phyloP scores from a whole-genome alignment of 2,113 vertebrate species.

The Gallinago paraguaiae region DNA sequence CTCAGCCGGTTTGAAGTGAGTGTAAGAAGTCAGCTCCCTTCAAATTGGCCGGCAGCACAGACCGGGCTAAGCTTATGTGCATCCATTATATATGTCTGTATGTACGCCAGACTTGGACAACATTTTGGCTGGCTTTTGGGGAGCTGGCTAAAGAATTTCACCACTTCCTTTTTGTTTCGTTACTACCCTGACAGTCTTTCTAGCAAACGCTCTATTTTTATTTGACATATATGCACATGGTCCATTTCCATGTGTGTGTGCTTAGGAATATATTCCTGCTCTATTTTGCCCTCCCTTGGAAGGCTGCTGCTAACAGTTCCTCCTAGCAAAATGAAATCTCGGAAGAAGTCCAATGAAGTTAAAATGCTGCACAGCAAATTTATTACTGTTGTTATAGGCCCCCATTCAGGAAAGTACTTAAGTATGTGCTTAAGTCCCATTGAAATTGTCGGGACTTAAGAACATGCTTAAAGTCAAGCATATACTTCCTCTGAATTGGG shows the following conservation, averaged over 20 bases:
- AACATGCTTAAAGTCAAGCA: slow-evolving; percentile 37
- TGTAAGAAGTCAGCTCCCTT: not conserved
- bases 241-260: not conserved
- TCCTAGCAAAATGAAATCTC: not conserved
- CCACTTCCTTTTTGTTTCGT: slow-evolving; percentile 37
- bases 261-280: not conserved
- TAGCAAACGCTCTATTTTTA: slow-evolving; percentile 22
- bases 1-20: not conserved
- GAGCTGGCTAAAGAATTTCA: slow-evolving; percentile 21
- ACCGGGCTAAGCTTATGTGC: not conserved
- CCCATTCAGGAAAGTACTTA: slow-evolving; percentile 41
- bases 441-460: slow-evolving; percentile 39
- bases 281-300: not conserved
- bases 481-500: slow-evolving; percentile 30
- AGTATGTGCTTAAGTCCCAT: slow-evolving; percentile 47
- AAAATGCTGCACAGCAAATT: not conserved
- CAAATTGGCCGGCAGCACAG: not conserved
- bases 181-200: not conserved
- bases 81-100: not conserved
- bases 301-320: not conserved
- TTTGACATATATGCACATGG: not conserved
- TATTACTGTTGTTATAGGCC: slow-evolving; percentile 29
- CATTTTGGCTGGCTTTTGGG: slow-evolving; percentile 44
- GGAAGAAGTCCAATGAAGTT: not conserved
- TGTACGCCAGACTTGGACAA: slow-evolving; percentile 1